These are phyloP conservation scores for Aythya fuligula DNA, from an alignment of 2,797 vertebrate genomes.

Conservation along the genomic window DNA sequence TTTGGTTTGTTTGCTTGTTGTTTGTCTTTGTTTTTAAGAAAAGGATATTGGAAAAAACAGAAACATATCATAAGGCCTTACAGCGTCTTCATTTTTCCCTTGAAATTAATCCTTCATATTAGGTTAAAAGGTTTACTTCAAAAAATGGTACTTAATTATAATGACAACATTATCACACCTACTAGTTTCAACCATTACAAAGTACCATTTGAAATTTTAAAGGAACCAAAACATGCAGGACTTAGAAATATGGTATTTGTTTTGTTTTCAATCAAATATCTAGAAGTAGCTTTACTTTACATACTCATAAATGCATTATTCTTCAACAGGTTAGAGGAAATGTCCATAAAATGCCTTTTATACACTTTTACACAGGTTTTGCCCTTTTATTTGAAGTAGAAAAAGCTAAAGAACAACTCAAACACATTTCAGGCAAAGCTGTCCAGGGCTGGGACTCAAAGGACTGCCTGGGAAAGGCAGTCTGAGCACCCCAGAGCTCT, in stretches of 20 bases:
- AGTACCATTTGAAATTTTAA: neutral
- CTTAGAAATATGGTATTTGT: neutral
- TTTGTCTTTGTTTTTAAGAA: neutral
- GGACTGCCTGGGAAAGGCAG: neutral
- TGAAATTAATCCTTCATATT: constrained; percentile 1
- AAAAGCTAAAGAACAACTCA: neutral
- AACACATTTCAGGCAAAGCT: neutral
- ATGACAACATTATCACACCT: constrained; percentile 2
- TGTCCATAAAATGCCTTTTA: neutral
- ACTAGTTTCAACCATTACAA: constrained; percentile 25
- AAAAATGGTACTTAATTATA: constrained; percentile 11
- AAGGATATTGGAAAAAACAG: neutral
- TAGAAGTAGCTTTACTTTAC: neutral
- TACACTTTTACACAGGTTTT: neutral
- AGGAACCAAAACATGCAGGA: neutral
- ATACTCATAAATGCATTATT: neutral
- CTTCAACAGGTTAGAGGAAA: neutral
- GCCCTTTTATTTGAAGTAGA: neutral
- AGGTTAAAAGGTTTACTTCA: constrained; percentile 32
- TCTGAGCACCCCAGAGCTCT: neutral
- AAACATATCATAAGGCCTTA: neutral
- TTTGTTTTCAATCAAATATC: neutral
- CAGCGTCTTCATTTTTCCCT: neutral
- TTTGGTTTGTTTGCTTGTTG: neutral
- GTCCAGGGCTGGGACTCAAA: neutral